Evolutionary conservation across 2,888 invertebrate species (phyloP).

Genomic region (Coremacera marginata): DNA sequence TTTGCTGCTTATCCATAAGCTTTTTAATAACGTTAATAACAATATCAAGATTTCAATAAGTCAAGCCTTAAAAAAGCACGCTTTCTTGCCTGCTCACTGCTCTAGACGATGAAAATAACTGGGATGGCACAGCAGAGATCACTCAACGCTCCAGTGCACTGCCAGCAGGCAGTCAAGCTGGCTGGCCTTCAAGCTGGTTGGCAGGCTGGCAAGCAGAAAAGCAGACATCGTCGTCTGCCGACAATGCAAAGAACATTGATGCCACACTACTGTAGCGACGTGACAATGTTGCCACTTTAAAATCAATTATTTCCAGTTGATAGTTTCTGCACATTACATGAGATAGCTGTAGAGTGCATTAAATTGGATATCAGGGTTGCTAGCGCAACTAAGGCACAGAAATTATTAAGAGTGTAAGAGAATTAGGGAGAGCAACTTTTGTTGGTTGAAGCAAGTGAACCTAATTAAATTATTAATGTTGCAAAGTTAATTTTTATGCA

Average conservation of each 20-base stretch:
- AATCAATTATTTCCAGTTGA: slow-evolving; percentile 47
- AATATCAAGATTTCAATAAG: neutral
- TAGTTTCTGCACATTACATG: slow-evolving; percentile 19
- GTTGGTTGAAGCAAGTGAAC: too few relatives aligned
- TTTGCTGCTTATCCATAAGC: neutral
- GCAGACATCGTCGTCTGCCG: neutral
- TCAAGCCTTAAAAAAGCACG: neutral
- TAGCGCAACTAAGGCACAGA: too few relatives aligned
- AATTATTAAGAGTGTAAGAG: too few relatives aligned
- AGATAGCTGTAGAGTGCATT: neutral
- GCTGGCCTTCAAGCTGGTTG: neutral
- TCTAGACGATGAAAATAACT: neutral
- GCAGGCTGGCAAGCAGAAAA: neutral
- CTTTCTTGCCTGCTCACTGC: too few relatives aligned
- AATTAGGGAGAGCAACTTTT: neutral
- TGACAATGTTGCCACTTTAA: slow-evolving; percentile 46
- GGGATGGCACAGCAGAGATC: neutral
- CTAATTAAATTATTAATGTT: too few relatives aligned
- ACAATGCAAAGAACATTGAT: neutral
- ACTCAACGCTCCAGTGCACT: neutral
- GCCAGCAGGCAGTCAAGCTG: slow-evolving; percentile 1
- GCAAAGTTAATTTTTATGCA: too few relatives aligned
- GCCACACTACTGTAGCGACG: slow-evolving; percentile 20
- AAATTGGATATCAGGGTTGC: neutral
- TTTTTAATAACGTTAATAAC: slow-evolving; percentile 7